Base-by-base conservation (phyloP, 1,140 invertebrate genomes). In the Physella acuta region DNA sequence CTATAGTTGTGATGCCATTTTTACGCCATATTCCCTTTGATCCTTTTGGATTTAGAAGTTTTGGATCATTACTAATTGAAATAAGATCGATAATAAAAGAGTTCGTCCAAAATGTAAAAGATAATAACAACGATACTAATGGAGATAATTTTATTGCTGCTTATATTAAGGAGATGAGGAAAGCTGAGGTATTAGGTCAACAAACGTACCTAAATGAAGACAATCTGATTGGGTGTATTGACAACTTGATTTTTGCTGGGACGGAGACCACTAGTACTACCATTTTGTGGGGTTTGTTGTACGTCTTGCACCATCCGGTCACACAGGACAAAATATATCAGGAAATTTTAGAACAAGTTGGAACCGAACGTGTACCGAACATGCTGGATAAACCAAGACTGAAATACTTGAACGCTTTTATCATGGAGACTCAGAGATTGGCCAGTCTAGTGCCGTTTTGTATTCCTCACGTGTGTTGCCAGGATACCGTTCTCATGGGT, bases 261-360 rank as follows among this genome's bases (percentile, higher is more conserved):
- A n/a, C n/a, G n/a, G n/a, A n/a, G n/a, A n/a, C n/a, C n/a, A n/a
- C n/a, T n/a, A n/a, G n/a, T n/a, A n/a, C n/a, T n/a, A n/a, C n/a
- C n/a, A n/a, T n/a, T n/a, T n/a, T n/a, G n/a, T n/a, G n/a, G n/a
- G n/a, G n/a, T n/a, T n/a, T n/a, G n/a, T n/a, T n/a, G n/a, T n/a
- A 91, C 73, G 89, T 96, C 87, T 91, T 92, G 0, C 80, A 88
- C 17, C 81, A 93, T 85, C 90, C 89, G 16, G 85, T 90, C 2
- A 88, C 91, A 0, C 93, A 94, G 80, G 87, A 86, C 28, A 89
- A 89, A 17, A 91, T 96, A 0, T 92, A 94, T 83, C 90, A 93
- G 60, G 95, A 98, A 83, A 85, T 98, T 30, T 93, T 95, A 72
- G 36, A 67, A 59, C 91, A 95, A 0, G 89, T 97, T 17, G 94